Conservation (phyloP, 2,888 invertebrate species). For the Apoda limacodes region DNA sequence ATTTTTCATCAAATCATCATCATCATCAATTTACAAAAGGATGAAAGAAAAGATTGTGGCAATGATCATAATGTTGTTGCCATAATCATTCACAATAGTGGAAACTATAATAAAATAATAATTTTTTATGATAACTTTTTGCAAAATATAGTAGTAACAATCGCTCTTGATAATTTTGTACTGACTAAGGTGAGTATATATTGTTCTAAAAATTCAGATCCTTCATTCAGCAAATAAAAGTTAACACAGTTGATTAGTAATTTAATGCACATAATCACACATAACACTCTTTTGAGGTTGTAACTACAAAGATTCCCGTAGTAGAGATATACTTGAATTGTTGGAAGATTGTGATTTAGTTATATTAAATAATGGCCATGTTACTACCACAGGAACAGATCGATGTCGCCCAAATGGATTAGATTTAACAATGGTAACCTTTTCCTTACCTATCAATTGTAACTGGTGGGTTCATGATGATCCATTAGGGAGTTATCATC, state of each 20-base stretch:
- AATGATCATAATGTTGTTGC: constrained; percentile 9
- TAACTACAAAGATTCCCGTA: neutral
- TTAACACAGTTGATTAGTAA: constrained; percentile 5
- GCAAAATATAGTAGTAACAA: constrained; percentile 2
- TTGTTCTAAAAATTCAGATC: constrained; percentile 5
- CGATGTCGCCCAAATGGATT: too few species aligned
- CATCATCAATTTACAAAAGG: too few species aligned
- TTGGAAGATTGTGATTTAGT: constrained; percentile 9
- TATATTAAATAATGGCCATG: constrained; percentile 7
- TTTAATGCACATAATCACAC: too few species aligned
- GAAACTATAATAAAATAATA: constrained; percentile 1
- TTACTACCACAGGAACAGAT: too few species aligned
- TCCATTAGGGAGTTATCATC: too few species aligned
- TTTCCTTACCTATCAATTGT: too few species aligned
- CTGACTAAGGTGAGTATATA: constrained; percentile 6
- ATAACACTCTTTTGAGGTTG: too few species aligned
- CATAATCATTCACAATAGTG: constrained; percentile 5
- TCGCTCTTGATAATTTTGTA: constrained; percentile 2
- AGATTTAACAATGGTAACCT: too few species aligned
- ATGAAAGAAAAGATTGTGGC: too few species aligned
- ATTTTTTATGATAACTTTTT: constrained; percentile 5
- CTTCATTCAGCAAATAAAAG: constrained; percentile 3
- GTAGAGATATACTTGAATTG: constrained; percentile 4
- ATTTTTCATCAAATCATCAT: too few species aligned
- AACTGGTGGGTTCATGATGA: too few species aligned